A percentile compares a stretch with the other conserved stretches of the same genome.
Evolutionary conservation across 1,140 invertebrate species (phyloP).

Genomic region (Rhopalosiphum maidis): DNA sequence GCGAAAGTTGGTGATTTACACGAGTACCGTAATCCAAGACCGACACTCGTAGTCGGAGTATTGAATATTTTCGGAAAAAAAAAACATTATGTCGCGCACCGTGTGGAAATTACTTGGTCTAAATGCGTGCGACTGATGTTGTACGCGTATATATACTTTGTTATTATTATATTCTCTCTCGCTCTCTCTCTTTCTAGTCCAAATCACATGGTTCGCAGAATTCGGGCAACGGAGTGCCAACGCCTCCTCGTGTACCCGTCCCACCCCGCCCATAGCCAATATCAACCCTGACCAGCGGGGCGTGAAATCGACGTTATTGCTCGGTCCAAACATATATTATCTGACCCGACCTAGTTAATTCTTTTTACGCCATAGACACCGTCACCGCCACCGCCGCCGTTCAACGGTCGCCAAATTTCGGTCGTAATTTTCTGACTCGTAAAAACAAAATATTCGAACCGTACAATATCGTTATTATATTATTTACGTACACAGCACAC

Average conservation of each 20-base stretch:
- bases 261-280: neutral
- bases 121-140: neutral
- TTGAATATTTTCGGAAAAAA: neutral
- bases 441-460: neutral
- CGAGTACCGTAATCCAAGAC: neutral
- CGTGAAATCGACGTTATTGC: constrained; percentile 13
- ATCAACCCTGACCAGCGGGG: neutral
- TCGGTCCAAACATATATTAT: neutral
- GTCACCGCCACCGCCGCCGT: too few species aligned
- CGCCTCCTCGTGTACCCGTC: neutral
- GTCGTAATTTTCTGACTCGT: neutral
- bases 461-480: neutral
- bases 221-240: neutral
- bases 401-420: neutral
- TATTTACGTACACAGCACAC: neutral
- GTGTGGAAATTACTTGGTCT: neutral
- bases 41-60: too few species aligned
- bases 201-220: constrained; percentile 12
- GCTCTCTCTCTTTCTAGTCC: neutral
- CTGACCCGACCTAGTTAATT: neutral
- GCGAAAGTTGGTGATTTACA: neutral
- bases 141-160: neutral
- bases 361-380: neutral
- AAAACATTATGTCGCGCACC: neutral
- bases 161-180: neutral